These are phyloP conservation scores for Onthophagus sagittarius DNA, from an alignment of 2,888 invertebrate species.

Conservation along the genomic window DNA sequence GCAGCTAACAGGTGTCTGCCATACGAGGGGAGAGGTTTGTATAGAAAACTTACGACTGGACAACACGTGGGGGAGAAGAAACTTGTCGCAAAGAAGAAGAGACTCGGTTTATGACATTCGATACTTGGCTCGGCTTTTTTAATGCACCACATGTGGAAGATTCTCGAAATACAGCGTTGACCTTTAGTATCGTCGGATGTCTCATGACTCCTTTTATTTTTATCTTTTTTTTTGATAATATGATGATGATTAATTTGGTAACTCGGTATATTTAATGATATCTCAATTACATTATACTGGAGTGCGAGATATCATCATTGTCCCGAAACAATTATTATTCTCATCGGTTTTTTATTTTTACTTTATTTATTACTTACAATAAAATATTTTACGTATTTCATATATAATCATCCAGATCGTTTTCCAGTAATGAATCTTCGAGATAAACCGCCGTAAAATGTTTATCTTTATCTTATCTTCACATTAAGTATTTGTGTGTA, in stretches of 20 bases:
- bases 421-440: neutral
- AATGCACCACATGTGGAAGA: neutral
- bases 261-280: too few species aligned
- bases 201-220: neutral
- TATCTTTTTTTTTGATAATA: too few species aligned
- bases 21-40: neutral
- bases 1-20: neutral
- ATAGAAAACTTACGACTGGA: neutral
- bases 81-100: neutral
- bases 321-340: too few species aligned
- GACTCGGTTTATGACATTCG: neutral
- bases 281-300: too few species aligned
- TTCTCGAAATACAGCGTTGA: neutral
- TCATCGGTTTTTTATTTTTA: too few species aligned
- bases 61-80: neutral
- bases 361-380: too few species aligned
- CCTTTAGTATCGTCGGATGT: neutral
- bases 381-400: neutral
- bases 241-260: too few species aligned
- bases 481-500: neutral
- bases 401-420: neutral
- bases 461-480: neutral
- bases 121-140: neutral
- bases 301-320: too few species aligned
- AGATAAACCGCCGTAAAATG: neutral